Conservation (phyloP, 2,113 vertebrate species). For the Pitta sordida region DNA sequence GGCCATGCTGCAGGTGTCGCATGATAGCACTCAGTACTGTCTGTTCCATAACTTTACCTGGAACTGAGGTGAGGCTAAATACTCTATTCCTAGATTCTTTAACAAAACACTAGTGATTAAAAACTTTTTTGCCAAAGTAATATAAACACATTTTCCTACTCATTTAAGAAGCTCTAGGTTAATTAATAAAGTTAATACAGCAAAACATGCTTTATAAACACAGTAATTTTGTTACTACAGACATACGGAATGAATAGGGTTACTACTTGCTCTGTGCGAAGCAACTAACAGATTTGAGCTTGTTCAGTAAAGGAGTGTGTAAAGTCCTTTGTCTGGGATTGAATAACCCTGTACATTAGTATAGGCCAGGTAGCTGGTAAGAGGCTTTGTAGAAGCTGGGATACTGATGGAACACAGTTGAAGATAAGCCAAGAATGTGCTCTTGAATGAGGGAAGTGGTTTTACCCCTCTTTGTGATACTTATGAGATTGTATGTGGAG, state of each 20-base stretch:
- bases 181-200: background rate
- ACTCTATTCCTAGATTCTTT: background rate
- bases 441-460: background rate
- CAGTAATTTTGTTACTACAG: background rate
- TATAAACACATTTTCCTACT: background rate
- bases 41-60: no score
- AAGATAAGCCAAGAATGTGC: background rate
- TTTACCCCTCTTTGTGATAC: background rate
- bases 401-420: background rate
- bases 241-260: background rate
- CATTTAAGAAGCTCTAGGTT: background rate
- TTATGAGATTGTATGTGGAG: background rate
- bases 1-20: no score
- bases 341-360: background rate
- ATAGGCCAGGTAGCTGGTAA: background rate
- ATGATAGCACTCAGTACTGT: no score
- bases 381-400: background rate
- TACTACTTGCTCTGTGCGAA: background rate
- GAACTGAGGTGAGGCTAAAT: no score
- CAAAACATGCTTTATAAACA: background rate
- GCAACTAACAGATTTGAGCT: background rate
- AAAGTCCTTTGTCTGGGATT: background rate
- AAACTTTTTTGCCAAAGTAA: background rate
- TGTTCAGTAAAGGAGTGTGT: background rate
- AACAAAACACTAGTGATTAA: background rate